Base-by-base conservation (phyloP, 2,797 vertebrate species). In the Eremophila alpestris region DNA sequence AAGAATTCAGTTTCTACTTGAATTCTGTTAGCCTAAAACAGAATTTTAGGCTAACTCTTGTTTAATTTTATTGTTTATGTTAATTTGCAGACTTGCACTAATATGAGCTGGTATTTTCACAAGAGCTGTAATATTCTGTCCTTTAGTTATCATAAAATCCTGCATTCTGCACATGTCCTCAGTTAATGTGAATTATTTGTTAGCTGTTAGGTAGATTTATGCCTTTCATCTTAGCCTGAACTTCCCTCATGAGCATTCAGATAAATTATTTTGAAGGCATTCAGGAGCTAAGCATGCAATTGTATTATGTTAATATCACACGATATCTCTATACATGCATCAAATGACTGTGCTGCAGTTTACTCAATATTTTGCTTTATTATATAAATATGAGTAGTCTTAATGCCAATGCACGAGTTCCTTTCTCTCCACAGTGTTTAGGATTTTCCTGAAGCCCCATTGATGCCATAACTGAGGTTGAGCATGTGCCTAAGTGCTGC, bases 251-350 rank as follows among this genome's bases (percentile, higher is more conserved):
- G 87, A 95, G 91, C 65, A 85, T 86, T 93, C 67, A 95, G 73
- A 95, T 87, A 93, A 92, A 97, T 95, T 94, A 92, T 92, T 92
- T 91, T 91, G 92, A 92, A 89, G 76, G 62, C 45, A 2, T 93
- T 92, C 64, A 85, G 84, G 62, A 91, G 49, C 84, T 78, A 91
- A 89, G 71, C 71, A 89, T 85, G 65, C 74, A 78, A 60, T 60
- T 81, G 77, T 40, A 83, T 89, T 95, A 95, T 56, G 92, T 77
- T 96, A 93, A 76, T 91, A 90, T 87, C 62, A 75, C 59, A 85
- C 32, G 2, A 23, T 85, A 89, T 65, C 83, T 95, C 78, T 43
- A 91, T 79, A 85, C 88, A 90, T 43, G 65, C 58, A 82, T 89
- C 85, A 93, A 91, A 89, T 23, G 62, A 60, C 59, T 81, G 60